These are phyloP conservation scores for Polypterus bichir DNA, from an alignment of 2,113 vertebrate species.

Conservation along the genomic window DNA sequence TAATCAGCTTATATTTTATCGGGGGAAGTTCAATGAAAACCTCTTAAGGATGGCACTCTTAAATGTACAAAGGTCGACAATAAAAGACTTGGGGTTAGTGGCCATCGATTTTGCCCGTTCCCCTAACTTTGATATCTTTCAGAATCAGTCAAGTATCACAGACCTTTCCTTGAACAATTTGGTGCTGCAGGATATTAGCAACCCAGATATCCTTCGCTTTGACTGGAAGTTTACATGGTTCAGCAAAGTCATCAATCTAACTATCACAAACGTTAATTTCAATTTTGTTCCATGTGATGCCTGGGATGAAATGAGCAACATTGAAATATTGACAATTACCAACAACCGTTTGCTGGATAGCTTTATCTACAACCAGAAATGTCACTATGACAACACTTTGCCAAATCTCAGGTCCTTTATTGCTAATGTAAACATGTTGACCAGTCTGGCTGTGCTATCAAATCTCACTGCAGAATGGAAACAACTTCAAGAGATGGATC, in stretches of 20 bases:
- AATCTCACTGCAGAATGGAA: conserved; percentile 39
- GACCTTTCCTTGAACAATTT: conserved; percentile 42
- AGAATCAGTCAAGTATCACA: conserved; percentile 25
- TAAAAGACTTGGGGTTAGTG: conserved; percentile 45
- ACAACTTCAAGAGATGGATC: conserved; percentile 41
- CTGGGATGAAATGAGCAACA: conserved; percentile 47
- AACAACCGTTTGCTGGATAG: conserved; percentile 41
- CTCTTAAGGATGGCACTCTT: conserved; percentile 50
- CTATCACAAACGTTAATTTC: conserved; percentile 58
- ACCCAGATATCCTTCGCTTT: conserved; percentile 64
- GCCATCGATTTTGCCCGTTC: conserved; percentile 69
- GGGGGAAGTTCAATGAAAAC: conserved; percentile 70
- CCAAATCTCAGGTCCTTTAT: conserved; percentile 41
- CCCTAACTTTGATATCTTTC: conserved; percentile 27
- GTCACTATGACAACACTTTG: conserved; percentile 37
- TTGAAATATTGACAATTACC: conserved; percentile 45
- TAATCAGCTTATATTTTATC: conserved; percentile 47
- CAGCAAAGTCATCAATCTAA: conserved; percentile 41
- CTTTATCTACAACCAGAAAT: conserved; percentile 49
- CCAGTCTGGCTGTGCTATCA: conserved; percentile 40
- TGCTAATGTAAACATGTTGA: conserved; percentile 43
- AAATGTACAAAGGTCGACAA: conserved; percentile 37
- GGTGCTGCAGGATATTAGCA: conserved; percentile 63
- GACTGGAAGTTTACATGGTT: conserved; percentile 76
- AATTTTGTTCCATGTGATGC: conserved; percentile 61